Conservation (phyloP, 1,140 invertebrate species). For the Pachypsylla venusta region DNA sequence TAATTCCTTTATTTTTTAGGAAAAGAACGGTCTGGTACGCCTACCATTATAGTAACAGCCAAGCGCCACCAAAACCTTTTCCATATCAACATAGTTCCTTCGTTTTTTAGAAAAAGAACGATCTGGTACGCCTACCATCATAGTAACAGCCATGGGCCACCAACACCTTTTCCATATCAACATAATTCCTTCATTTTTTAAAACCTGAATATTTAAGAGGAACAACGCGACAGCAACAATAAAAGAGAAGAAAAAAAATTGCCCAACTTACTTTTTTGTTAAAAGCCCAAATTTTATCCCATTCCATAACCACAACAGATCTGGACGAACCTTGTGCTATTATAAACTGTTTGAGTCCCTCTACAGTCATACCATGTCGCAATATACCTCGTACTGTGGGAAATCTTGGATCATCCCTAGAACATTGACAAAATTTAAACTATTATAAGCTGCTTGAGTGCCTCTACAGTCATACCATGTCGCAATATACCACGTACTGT, state of each 20-base stretch:
- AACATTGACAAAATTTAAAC: slow-evolving; percentile 94
- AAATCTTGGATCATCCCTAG: slow-evolving; percentile 95
- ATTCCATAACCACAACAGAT: slow-evolving; percentile 98
- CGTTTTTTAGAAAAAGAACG: too few relatives aligned
- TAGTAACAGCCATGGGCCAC: too few relatives aligned
- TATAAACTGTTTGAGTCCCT: slow-evolving; percentile 94
- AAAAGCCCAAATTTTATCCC: slow-evolving; percentile 99
- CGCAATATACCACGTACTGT: slow-evolving; percentile 92
- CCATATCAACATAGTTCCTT: too few relatives aligned
- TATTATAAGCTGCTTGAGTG: slow-evolving; percentile 92
- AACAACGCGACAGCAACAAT: too few relatives aligned
- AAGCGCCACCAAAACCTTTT: too few relatives aligned
- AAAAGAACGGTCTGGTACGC: too few relatives aligned
- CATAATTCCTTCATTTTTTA: too few relatives aligned
- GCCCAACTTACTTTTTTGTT: slow-evolving; percentile 75
- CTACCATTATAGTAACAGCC: too few relatives aligned
- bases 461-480: slow-evolving; percentile 93
- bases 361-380: slow-evolving; percentile 90
- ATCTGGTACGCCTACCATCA: too few relatives aligned
- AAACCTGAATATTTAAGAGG: too few relatives aligned
- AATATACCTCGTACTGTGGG: slow-evolving; percentile 95
- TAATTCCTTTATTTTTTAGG: too few relatives aligned
- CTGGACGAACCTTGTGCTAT: slow-evolving; percentile 96
- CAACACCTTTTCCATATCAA: too few relatives aligned
- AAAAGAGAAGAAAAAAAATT: slow-evolving; percentile 2